Percentiles rank a stretch among this genome's conserved stretches.
These are phyloP conservation scores for Bombus sibiricus DNA, from an alignment of 1,140 invertebrate genomes.

Conservation along the genomic window DNA sequence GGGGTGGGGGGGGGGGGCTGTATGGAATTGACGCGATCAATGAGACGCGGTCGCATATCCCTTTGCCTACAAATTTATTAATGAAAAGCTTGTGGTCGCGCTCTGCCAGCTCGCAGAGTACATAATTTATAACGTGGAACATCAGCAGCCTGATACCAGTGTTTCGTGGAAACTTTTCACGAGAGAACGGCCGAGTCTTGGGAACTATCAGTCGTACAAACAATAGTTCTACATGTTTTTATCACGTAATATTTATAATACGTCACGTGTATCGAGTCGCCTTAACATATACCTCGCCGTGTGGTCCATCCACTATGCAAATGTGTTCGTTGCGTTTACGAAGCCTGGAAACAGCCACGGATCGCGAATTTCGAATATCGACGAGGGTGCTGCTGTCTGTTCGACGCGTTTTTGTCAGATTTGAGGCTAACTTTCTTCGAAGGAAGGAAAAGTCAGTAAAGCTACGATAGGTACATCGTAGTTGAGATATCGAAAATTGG, in stretches of 20 bases:
- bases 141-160: neutral
- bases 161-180: neutral
- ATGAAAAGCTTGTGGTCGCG: conserved; percentile 12
- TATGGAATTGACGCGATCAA: conserved; percentile 26
- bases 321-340: neutral
- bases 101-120: neutral
- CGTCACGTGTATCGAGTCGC: no score
- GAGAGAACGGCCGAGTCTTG: neutral
- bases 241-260: no score
- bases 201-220: neutral
- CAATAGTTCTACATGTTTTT: neutral
- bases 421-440: neutral
- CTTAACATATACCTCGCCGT: neutral
- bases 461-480: neutral
- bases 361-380: neutral
- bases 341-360: neutral
- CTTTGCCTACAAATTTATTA: conserved; percentile 29
- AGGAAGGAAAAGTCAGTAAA: neutral
- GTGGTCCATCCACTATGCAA: neutral
- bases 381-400: neutral
- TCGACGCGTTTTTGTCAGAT: neutral
- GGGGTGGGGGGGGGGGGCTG: no score
- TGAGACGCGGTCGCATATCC: neutral
- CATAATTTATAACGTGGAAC: neutral
- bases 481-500: neutral